Percentiles rank a stretch among this genome's conserved stretches.
phyloP scores from a whole-genome alignment of 1,140 invertebrate genomes.

The Saccostrea cuccullata region DNA sequence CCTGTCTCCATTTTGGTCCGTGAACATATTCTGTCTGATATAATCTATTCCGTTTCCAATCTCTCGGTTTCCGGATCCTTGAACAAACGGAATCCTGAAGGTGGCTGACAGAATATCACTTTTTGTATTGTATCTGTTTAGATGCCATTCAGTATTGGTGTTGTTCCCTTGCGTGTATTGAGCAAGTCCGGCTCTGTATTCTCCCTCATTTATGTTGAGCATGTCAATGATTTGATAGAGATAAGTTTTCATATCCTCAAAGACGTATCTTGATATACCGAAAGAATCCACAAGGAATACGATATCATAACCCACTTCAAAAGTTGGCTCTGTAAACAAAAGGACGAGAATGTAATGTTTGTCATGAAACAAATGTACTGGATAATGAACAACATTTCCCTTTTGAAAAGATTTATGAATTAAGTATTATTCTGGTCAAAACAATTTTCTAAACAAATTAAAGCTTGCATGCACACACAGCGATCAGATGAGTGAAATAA shows the following conservation, averaged over 20 bases:
- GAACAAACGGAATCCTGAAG: conserved; percentile 47
- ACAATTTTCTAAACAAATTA: background rate
- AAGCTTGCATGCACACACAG: background rate
- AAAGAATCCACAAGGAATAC: conserved; percentile 70
- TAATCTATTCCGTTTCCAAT: conserved; percentile 55
- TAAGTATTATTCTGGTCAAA: background rate
- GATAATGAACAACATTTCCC: background rate
- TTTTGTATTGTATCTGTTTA: conserved; percentile 52
- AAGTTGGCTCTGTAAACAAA: conserved; percentile 26
- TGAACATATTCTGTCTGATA: conserved; percentile 56
- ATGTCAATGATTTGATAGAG: conserved; percentile 58
- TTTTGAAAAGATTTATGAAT: background rate
- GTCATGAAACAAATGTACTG: no score
- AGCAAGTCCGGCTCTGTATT: conserved; percentile 57
- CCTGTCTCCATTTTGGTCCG: conserved; percentile 54
- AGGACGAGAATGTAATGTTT: background rate
- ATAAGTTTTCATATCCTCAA: conserved; percentile 58
- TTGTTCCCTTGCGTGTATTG: conserved; percentile 56
- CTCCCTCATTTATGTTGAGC: conserved; percentile 52
- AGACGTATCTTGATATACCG: conserved; percentile 59
- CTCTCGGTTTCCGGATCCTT: conserved; percentile 50
- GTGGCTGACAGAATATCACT: conserved; percentile 48
- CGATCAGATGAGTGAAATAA: background rate
- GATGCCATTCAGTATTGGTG: conserved; percentile 53
- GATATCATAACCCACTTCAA: conserved; percentile 65